Percentiles rank a stretch among this genome's conserved stretches.
Conservation (phyloP, 2,797 vertebrate species). For the Urophycis tenuis region DNA sequence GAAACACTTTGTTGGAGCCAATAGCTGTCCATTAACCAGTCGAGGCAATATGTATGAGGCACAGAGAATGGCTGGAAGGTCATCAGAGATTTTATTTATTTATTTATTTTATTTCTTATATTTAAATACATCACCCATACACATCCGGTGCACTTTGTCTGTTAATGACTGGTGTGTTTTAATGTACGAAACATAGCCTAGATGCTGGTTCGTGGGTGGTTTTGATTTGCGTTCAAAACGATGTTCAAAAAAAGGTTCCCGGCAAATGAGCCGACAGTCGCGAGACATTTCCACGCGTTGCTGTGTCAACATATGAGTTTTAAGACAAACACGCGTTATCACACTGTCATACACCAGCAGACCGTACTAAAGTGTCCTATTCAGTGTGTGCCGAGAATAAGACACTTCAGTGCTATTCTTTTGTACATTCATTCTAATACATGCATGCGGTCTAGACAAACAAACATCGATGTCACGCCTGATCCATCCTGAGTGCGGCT, state of each 20-base stretch:
- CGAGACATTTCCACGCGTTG: neutral
- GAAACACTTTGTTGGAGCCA: conserved; percentile 70
- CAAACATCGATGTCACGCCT: too few relatives aligned
- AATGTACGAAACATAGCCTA: neutral
- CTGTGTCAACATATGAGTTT: neutral
- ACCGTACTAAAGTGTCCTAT: conserved; percentile 67
- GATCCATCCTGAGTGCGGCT: too few relatives aligned
- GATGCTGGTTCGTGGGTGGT: neutral
- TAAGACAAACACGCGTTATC: conserved; percentile 33
- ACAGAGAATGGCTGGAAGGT: conserved; percentile 64
- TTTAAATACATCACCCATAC: conserved; percentile 20
- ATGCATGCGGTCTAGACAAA: neutral
- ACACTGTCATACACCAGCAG: conserved; percentile 17
- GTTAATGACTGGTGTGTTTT: neutral
- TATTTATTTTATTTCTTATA: neutral
- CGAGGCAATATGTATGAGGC: conserved; percentile 62
- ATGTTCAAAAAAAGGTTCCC: neutral
- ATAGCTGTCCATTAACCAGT: conserved; percentile 70
- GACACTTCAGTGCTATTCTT: too few relatives aligned
- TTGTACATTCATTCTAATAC: conserved; percentile 25
- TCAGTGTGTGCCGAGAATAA: too few relatives aligned
- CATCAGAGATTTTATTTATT: conserved; percentile 51
- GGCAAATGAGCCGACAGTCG: neutral
- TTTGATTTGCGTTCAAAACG: neutral
- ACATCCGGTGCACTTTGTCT: neutral